Percentiles rank a stretch among this genome's conserved stretches.
These are phyloP conservation scores for Hydropotes inermis DNA, from an alignment of 2,113 vertebrate genomes.

Conservation along the genomic window DNA sequence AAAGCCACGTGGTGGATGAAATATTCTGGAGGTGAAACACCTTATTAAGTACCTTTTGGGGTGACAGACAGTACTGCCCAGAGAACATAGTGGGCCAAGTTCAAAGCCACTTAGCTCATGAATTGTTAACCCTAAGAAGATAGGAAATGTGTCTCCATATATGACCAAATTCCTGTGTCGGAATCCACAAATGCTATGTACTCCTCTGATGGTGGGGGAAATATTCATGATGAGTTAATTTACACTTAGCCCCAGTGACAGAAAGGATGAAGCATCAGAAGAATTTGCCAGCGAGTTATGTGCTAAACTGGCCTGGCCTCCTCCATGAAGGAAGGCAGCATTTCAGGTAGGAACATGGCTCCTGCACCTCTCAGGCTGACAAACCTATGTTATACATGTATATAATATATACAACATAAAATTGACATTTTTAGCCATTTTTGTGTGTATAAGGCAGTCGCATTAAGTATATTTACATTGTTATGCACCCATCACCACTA, in stretches of 20 bases:
- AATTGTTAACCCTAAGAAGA: constrained; percentile 50
- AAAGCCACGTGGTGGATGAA: background rate
- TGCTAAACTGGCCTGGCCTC: background rate
- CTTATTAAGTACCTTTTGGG: constrained; percentile 20
- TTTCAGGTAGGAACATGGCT: background rate
- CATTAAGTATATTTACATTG: background rate
- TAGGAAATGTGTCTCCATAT: constrained; percentile 22
- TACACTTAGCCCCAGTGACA: background rate
- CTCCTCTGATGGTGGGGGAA: background rate
- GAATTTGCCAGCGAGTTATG: background rate
- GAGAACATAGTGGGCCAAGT: constrained; percentile 38
- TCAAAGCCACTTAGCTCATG: background rate
- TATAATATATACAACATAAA: background rate
- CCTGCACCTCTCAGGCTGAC: background rate
- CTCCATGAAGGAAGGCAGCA: background rate
- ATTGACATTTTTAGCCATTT: background rate
- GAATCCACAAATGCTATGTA: background rate
- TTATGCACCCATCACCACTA: background rate
- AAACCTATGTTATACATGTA: background rate
- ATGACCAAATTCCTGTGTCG: constrained; percentile 41
- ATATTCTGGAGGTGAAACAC: constrained; percentile 20
- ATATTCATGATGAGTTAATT: background rate
- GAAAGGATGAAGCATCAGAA: background rate
- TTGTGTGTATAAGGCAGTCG: background rate
- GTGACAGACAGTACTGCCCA: constrained; percentile 2